These are phyloP conservation scores for Pteropus rufus DNA, from an alignment of 2,797 vertebrate genomes.

Conservation along the genomic window DNA sequence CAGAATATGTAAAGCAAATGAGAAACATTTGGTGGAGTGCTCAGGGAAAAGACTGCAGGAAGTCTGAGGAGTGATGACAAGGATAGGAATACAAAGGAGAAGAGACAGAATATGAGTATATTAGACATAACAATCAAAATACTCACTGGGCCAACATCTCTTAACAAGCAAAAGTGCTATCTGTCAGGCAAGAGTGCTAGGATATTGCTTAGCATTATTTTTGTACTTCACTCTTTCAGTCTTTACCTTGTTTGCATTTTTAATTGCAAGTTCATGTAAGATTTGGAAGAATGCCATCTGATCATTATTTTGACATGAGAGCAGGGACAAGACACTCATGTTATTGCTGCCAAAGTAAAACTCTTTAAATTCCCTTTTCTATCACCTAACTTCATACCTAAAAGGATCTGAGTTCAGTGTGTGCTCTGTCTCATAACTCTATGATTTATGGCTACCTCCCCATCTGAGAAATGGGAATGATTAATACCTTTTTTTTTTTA, in stretches of 20 bases:
- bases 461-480: neutral
- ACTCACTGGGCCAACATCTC: neutral
- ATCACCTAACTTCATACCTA: neutral
- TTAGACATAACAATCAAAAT: neutral
- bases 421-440: neutral
- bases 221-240: neutral
- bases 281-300: neutral
- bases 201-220: neutral
- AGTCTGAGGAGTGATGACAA: neutral
- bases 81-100: neutral
- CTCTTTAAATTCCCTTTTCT: neutral
- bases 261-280: neutral
- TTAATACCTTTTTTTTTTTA: neutral
- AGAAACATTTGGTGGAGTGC: neutral
- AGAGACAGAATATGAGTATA: neutral
- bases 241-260: neutral
- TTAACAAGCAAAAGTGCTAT: neutral
- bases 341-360: neutral
- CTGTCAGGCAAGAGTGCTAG: neutral
- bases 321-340: neutral
- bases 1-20: neutral
- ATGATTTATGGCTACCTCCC: neutral
- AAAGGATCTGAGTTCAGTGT: neutral
- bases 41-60: neutral
- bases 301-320: neutral